phyloP scores from a whole-genome alignment of 2,113 vertebrate genomes.

The Garra rufa region DNA sequence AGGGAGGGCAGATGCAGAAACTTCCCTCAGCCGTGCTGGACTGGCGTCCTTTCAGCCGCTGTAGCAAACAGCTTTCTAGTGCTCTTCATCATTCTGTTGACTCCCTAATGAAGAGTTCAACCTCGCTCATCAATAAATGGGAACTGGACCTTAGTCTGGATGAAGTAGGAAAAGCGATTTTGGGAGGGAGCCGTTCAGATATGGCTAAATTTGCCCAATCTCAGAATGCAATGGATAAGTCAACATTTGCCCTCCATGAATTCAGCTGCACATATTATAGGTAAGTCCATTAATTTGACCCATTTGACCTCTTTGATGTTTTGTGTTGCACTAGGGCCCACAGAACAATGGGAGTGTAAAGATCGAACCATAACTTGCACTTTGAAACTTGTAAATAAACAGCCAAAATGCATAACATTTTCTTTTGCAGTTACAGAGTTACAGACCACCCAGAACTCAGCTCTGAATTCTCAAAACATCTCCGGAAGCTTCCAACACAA shows the following conservation, averaged over 20 bases:
- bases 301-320: no score
- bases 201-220: constrained; percentile 74
- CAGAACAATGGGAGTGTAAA: no score
- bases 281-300: no score
- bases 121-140: constrained; percentile 74
- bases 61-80: constrained; percentile 75
- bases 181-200: constrained; percentile 76
- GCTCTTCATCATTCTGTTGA: constrained; percentile 76
- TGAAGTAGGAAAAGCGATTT: constrained; percentile 59
- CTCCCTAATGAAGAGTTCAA: constrained; percentile 73
- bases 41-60: constrained; percentile 75
- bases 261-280: constrained; percentile 79
- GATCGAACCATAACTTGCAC: no score
- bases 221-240: constrained; percentile 75
- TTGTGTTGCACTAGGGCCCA: no score
- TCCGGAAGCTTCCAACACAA: constrained; percentile 69
- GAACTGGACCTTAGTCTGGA: constrained; percentile 67
- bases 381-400: no score
- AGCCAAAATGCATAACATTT: not conserved
- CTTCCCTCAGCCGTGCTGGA: constrained; percentile 73
- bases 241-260: constrained; percentile 77
- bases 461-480: constrained; percentile 72
- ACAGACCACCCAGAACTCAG: constrained; percentile 74
- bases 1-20: constrained; percentile 68
- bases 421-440: constrained; percentile 76